A percentile compares a stretch with the other conserved stretches of the same genome.
Evolutionary conservation across 2,113 vertebrate genomes (phyloP).

Genomic region (Piliocolobus tephrosceles): DNA sequence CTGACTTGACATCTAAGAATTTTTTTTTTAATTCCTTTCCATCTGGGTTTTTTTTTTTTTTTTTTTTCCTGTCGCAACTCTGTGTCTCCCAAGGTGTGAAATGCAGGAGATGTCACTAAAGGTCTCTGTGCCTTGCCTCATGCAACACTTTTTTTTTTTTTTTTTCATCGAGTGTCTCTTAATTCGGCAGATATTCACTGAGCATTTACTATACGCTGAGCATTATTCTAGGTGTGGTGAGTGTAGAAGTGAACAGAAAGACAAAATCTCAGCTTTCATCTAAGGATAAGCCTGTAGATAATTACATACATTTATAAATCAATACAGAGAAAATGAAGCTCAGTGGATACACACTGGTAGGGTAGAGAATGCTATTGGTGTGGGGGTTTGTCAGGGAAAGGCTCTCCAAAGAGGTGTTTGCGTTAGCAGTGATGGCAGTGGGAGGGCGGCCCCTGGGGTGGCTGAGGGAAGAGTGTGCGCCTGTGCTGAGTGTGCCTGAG

Average conservation of each 20-base stretch:
- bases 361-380: accelerated
- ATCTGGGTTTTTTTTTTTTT: not conserved
- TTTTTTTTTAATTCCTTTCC: accelerated
- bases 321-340: no score
- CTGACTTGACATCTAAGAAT: not conserved
- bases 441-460: not conserved
- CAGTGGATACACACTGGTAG: accelerated
- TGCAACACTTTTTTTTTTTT: not conserved
- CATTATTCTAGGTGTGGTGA: no score
- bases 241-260: not conserved
- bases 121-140: not conserved
- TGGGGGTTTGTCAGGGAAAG: not conserved
- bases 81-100: not conserved
- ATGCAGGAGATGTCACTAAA: accelerated
- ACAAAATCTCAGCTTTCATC: accelerated
- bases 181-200: not conserved
- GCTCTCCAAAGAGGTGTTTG: not conserved
- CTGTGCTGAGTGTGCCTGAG: accelerated
- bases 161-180: no score
- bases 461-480: accelerated
- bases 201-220: not conserved
- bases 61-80: not conserved
- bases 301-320: accelerated
- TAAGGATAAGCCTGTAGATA: accelerated
- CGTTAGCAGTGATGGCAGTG: not conserved